Evolutionary conservation across 2,888 invertebrate genomes (phyloP).

Genomic region (Reticulitermes lucifugus): DNA sequence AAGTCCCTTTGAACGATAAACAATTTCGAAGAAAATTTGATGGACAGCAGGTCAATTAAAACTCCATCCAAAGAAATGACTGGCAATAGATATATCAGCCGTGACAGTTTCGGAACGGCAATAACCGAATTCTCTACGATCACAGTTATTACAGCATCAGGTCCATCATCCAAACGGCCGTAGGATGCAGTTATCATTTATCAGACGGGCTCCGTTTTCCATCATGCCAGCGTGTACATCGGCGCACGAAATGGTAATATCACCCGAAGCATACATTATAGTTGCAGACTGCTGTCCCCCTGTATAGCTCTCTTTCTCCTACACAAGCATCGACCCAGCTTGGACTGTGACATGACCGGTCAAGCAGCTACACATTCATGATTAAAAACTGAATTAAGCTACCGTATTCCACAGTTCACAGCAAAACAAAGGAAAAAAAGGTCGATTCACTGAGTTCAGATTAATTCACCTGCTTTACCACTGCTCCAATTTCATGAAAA

Average conservation of each 20-base stretch:
- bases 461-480: neutral
- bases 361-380: neutral
- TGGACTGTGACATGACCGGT: neutral
- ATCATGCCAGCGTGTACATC: neutral
- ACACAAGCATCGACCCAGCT: neutral
- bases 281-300: neutral
- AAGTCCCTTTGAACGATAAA: too few species aligned
- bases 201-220: neutral
- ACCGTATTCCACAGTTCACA: neutral
- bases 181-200: conserved; percentile 9
- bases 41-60: too few species aligned
- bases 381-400: conserved; percentile 20
- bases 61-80: neutral
- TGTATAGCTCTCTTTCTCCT: neutral
- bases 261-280: neutral
- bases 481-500: too few species aligned
- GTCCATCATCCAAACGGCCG: neutral
- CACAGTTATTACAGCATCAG: neutral
- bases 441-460: neutral
- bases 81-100: neutral
- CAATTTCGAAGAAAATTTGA: too few species aligned
- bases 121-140: neutral
- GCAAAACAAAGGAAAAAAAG: neutral
- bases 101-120: neutral
- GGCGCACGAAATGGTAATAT: too few species aligned